Base-by-base conservation (phyloP, 2,797 vertebrate genomes). In the Carduelis carduelis region DNA sequence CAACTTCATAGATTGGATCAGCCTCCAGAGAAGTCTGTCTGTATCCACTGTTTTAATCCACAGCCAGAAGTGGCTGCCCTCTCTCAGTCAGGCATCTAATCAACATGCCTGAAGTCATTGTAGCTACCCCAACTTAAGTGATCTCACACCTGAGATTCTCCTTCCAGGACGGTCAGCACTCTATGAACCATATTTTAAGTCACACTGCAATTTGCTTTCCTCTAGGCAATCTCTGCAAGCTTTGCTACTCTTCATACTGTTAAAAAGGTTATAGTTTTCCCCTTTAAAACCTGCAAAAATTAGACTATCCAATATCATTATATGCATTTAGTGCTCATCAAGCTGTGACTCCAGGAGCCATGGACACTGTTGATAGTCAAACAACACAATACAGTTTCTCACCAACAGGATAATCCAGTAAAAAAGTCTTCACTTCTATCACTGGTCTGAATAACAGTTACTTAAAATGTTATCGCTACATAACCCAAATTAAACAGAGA, bases 151-250 rank as follows among this genome's bases (percentile, higher is more conserved):
- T 66, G 28, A 83, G 32, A 39, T 19, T 55, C 61, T 71, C 53
- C 56, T 61, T 57, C 56, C n/a, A 79, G 30, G 24, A 53, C 0
- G 56, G 21, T 5, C 7, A 0, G 0, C 1, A 3, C 57, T 53
- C 83, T 21, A 72, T 14, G 12, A 93, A 44, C 11, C 18, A 2
- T 7, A 44, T 59, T 34, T 76, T 44, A 83, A 93, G 59, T 23
- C 21, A 60, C 27, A 47, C 74, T 79, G 52, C 39, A 50, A 43
- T 59, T 60, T 7, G 0, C 47, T 30, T 77, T 69, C 19, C 59
- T 39, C 37, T 56, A 19, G n/a, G 18, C 16, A 86, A 79, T 24
- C 61, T 81, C 43, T 56, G 47, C 46, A 95, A 82, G 43, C 59
- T 91, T 59, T 86, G 15, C 37, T 57, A 65, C 22, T 52, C 56